phyloP scores from a whole-genome alignment of 2,797 vertebrate genomes.

The Anas bernieri region DNA sequence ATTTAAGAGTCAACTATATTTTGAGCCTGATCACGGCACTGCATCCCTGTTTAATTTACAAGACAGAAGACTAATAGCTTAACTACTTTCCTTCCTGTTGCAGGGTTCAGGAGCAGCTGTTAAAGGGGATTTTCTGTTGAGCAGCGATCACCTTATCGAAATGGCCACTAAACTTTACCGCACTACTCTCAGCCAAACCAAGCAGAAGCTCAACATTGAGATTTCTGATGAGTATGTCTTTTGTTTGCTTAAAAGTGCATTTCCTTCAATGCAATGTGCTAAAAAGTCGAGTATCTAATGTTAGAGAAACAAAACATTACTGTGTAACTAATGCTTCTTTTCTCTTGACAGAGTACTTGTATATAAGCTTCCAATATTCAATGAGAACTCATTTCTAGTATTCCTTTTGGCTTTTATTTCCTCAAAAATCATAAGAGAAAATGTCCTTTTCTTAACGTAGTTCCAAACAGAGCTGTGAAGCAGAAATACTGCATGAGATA shows the following conservation, averaged over 20 bases:
- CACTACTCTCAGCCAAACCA: constrained; percentile 85
- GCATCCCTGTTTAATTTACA: background rate
- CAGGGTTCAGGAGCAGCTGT: constrained; percentile 91
- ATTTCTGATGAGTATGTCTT: constrained; percentile 95
- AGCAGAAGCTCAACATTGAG: constrained; percentile 89
- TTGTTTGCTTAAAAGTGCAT: background rate
- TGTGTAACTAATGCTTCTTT: background rate
- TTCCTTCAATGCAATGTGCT: background rate
- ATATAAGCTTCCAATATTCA: background rate
- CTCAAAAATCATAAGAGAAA: background rate
- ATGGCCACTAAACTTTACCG: constrained; percentile 96
- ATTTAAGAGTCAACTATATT: background rate
- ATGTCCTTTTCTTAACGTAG: background rate
- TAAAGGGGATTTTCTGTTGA: constrained; percentile 97
- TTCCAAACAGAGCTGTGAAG: background rate
- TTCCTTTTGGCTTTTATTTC: background rate
- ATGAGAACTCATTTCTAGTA: background rate
- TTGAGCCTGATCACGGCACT: background rate
- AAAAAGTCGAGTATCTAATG: background rate
- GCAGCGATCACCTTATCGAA: constrained; percentile 95
- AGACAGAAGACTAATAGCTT: background rate
- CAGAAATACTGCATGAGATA: background rate
- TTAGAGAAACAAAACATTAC: background rate
- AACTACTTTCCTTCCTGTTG: background rate
- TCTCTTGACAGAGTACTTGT: background rate